Percentiles rank a stretch among this genome's conserved stretches.
These are phyloP conservation scores for Regulus satrapa DNA, from an alignment of 2,113 vertebrate genomes.

Conservation along the genomic window DNA sequence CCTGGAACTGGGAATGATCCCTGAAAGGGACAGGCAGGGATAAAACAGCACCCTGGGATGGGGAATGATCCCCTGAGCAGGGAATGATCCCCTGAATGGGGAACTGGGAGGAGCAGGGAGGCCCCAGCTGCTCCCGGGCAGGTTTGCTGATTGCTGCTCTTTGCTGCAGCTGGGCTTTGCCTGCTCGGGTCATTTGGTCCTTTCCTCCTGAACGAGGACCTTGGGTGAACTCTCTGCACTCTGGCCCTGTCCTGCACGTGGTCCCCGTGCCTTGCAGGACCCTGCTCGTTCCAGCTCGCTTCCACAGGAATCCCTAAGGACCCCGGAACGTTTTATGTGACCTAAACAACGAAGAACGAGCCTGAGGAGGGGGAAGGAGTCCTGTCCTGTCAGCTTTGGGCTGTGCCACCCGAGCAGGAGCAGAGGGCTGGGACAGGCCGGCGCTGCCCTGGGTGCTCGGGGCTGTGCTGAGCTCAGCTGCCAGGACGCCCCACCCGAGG, in stretches of 20 bases:
- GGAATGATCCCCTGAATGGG: no score
- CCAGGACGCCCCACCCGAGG: background rate
- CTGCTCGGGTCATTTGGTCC: background rate
- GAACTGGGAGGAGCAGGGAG: background rate
- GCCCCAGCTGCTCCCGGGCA: background rate
- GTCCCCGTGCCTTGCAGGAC: background rate
- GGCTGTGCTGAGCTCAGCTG: background rate
- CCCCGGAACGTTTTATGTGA: background rate
- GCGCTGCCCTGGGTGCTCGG: accelerated
- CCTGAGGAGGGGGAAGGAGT: background rate
- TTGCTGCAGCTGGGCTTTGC: background rate
- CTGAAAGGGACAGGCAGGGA: no score
- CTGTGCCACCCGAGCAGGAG: background rate
- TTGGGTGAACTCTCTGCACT: background rate
- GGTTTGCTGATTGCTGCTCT: background rate
- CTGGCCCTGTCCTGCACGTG: accelerated
- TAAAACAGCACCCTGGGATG: no score
- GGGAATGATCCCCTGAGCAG: no score
- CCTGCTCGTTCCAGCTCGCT: background rate
- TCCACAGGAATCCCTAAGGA: background rate
- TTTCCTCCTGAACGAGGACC: background rate
- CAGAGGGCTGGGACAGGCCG: background rate
- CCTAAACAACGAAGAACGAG: background rate
- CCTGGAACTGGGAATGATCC: no score
- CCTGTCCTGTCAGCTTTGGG: background rate